Conservation (phyloP, 2,888 invertebrate genomes). For the Cepaea hortensis region DNA sequence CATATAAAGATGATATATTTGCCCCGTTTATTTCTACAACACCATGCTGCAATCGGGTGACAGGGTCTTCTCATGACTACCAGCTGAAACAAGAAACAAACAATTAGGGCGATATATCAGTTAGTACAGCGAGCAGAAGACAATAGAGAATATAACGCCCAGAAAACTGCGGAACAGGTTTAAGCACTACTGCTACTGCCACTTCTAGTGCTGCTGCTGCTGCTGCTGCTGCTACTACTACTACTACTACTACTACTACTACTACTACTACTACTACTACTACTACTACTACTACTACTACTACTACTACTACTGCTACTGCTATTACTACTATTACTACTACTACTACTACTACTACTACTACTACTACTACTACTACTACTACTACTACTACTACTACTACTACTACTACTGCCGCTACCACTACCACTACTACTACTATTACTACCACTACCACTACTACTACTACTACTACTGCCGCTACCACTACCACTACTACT, state of each 20-base stretch:
- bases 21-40: slow-evolving; percentile 8
- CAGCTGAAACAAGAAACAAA: background rate
- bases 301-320: background rate
- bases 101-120: background rate
- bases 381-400: too few relatives aligned
- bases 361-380: too few relatives aligned
- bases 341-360: too few relatives aligned
- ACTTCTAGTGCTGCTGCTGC: too few relatives aligned
- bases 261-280: background rate
- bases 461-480: background rate
- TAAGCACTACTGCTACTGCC: too few relatives aligned
- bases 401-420: too few relatives aligned
- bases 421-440: too few relatives aligned
- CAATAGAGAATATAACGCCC: too few relatives aligned
- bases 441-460: background rate
- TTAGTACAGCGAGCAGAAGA: too few relatives aligned
- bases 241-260: background rate
- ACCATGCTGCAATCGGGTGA: background rate
- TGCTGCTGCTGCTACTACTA: background rate
- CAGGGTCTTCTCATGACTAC: background rate
- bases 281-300: background rate
- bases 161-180: too few relatives aligned
- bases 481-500: background rate
- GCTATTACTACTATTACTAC: background rate
- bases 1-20: background rate